Base-by-base conservation (phyloP, 2,797 vertebrate species). In the Vultur gryphus region DNA sequence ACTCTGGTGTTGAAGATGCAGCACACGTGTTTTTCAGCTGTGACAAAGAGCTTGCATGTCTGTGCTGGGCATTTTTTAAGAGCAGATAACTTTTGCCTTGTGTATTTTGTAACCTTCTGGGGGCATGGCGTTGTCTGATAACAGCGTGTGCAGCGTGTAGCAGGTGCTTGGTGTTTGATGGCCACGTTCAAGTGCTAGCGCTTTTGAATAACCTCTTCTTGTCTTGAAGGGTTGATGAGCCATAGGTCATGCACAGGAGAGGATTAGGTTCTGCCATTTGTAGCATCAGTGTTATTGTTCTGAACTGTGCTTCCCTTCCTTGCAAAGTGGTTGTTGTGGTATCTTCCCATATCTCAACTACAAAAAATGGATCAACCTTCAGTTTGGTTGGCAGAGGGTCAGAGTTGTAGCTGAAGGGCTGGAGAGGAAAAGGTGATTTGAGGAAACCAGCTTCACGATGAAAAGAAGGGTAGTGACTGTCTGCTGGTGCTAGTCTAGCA, bases 101-200 rank as follows among this genome's bases (percentile, higher is more conserved):
- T 26, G 35, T 48, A 3, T 66, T 83, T 87, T 80, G 24, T 79
- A 66, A 54, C 58, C 52, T 39, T 48, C 73, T 80, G 37, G 28
- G 24, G 54, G 28, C 65, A 43, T 55, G 73, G 19, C 4, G 5
- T 23, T 70, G 44, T 31, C 65, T 81, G 51, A 20, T n/a, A 28
- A 12, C 33, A 14, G 41, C 0, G 0, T 20, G 39, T 44, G 48
- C 66, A 43, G 20, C 4, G 35, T 39, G 31, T 24, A 0, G 46
- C 57, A 37, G n/a, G 61, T 73, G 23, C 59, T 67, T 61, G 49
- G 41, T 67, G 59, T 94, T 76, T 52, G 69, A 70, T 54, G 51
- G 57, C 69, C 46, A 20, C 1, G 1, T 31, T 91, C 51, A 59
- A 52, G 19, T 19, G 11, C 21, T 48, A 31, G 23, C 1, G 1